phyloP scores from a whole-genome alignment of 2,113 vertebrate species.

The Gorsachius goisagi region DNA sequence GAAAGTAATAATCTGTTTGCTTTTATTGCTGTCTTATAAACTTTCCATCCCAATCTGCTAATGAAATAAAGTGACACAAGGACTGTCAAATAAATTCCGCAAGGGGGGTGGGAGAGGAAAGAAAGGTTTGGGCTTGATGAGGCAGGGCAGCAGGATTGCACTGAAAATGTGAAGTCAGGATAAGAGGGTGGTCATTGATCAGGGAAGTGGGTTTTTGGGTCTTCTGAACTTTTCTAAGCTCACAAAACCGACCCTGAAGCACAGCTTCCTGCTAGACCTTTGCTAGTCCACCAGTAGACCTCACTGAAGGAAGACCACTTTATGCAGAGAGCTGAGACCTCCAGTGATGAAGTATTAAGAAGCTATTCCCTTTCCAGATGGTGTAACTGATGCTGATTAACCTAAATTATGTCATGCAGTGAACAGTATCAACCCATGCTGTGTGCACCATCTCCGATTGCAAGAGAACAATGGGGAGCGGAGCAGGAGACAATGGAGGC shows the following conservation, averaged over 20 bases:
- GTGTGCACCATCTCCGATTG: background rate
- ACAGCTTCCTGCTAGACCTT: fast-evolving
- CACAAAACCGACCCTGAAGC: background rate
- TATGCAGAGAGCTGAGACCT: background rate
- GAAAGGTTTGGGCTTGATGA: background rate
- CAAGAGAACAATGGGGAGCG: constrained; percentile 15
- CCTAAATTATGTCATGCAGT: constrained; percentile 15
- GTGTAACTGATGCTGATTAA: constrained; percentile 62
- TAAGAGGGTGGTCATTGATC: background rate
- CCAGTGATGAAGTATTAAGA: background rate
- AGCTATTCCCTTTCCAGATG: constrained; percentile 40
- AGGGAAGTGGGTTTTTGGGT: background rate
- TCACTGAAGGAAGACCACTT: background rate
- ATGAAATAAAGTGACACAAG: constrained; percentile 27
- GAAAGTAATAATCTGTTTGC: constrained; percentile 45
- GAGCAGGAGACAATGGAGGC: constrained; percentile 6
- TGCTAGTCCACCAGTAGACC: background rate
- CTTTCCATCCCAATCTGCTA: constrained; percentile 45
- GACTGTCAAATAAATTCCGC: constrained; percentile 13
- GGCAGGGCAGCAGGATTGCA: background rate
- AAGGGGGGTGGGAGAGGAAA: background rate
- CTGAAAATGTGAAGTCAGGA: background rate
- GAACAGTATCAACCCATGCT: constrained; percentile 10
- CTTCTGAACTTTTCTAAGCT: background rate
- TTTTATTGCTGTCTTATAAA: constrained; percentile 56